Evolutionary conservation across 2,797 vertebrate species (phyloP).

Genomic region (Tragopan temminckii): DNA sequence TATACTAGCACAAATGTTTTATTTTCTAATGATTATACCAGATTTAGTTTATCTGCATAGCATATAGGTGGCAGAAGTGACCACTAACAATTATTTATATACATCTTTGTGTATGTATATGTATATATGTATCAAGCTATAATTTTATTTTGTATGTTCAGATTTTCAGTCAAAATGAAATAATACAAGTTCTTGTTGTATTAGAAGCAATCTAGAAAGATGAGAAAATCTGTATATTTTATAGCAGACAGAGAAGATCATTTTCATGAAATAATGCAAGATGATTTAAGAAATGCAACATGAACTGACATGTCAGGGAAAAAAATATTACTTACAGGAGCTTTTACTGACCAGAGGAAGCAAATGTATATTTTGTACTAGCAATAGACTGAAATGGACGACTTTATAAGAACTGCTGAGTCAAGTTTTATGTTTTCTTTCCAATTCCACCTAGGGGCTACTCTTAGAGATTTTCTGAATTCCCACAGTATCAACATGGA

Average conservation of each 20-base stretch:
- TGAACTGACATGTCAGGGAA: constrained; percentile 1
- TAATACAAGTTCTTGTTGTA: not conserved
- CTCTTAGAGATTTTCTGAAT: not conserved
- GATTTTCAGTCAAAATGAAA: not conserved
- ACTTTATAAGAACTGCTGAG: constrained; percentile 32
- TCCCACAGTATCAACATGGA: not conserved
- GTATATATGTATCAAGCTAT: too few relatives aligned
- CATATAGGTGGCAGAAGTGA: not conserved
- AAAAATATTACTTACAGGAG: constrained; percentile 39
- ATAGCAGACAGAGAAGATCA: not conserved
- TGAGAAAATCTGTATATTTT: not conserved
- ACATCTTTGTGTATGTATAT: not conserved
- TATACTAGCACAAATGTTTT: not conserved
- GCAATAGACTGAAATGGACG: constrained; percentile 42
- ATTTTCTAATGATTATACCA: not conserved
- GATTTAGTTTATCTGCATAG: not conserved
- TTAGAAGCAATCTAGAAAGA: not conserved
- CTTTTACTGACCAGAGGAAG: constrained; percentile 41
- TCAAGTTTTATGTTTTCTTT: not conserved
- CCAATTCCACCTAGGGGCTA: not conserved
- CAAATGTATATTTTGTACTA: constrained; percentile 20
- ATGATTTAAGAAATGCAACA: constrained; percentile 2
- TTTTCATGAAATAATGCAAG: not conserved
- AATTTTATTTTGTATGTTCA: not conserved
- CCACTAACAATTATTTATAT: not conserved